Base-by-base conservation (phyloP, 2,797 vertebrate genomes). In the Esox masquinongy region DNA sequence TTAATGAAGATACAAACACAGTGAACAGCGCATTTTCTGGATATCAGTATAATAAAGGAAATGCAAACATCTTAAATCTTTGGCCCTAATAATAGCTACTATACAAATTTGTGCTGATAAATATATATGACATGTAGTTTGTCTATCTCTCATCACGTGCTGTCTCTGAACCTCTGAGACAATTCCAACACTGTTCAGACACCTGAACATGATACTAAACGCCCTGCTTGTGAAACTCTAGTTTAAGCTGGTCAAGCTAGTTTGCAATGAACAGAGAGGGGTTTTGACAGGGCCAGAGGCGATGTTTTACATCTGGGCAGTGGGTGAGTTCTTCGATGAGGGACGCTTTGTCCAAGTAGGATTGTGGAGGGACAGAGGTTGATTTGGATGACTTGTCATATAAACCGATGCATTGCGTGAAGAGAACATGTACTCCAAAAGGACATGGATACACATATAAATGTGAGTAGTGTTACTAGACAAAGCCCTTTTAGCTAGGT, bases 391-490 rank as follows among this genome's bases (percentile, higher is more conserved):
- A 77, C 76, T 77, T 77, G 69, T 67, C 77, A 77, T 69, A 77
- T 78, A 73, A 80, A 73, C 47, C 73, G 68, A 69, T 36, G 84
- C 59, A 49, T 73, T 67, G 53, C 76, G 61, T 74, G 77, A 61
- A 56, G 78, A 83, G 82, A 81, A 71, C 69, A 76, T 77, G 77
- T 68, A 78, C 76, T 19, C 26, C 19, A 66, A 51, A 39, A 67
- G 59, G 19, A 71, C 82, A 83, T 83, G 84, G 64, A 39, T 70
- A 79, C 78, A 76, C 81, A 85, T 89, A 84, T 86, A 86, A 81
- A 84, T 22, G 29, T n/a, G 68, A 19, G 56, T 22, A 17, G 11
- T n/a, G 22, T 50, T 69, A 64, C 39, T 43, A 43, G 3, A n/a
- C 64, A 69, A 47, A n/a, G 66, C 47, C 47, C 16, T 24, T 22